Evolutionary conservation across 2,797 vertebrate species (phyloP), one percentile per base, ranked within the genome.

Genomic region (Microctenopoma steveboyesi): DNA sequence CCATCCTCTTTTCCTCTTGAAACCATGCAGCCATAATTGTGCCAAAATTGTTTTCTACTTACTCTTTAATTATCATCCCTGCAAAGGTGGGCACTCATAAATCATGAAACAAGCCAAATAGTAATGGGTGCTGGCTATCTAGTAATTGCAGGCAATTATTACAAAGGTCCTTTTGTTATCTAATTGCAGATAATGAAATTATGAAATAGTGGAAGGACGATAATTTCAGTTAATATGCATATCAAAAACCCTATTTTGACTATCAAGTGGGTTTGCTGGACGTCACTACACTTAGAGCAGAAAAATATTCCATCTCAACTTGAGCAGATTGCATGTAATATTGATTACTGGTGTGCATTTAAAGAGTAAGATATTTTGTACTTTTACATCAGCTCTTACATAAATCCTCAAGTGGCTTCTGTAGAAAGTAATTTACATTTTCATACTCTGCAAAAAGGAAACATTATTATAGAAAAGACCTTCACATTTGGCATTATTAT

Each of bases 61-160:
- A 76, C 33, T 74, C 55, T 16, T 54, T 51, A 62, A 87, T 83
- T 72, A 84, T 72, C 68, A 72, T 82, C 84, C 82, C 64, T 46
- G 82, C 78, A 72, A 82, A 84, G 64, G 68, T 68, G 60, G 64
- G 37, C 74, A 73, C 80, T 87, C 88, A 79, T 54, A 72, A 82
- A 89, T 78, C 81, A 81, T 54, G 72, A 82, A 91, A 92, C 88
- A 92, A 90, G 78, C 72, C 64, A 91, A 84, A 94, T 94, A 92
- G 91, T 89, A 94, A 94, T 93, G 63, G 64, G 12, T 1, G 51
- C 76, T 35, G 70, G 84, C 82, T 79, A 76, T 63, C 83, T 68
- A 50, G 83, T 92, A 93, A 94, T 93, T 93, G 76, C 73, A 53
- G 82, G 88, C 88, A 93, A 92, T 93, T 94, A 93, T 85, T 77